Evolutionary conservation across 2,888 invertebrate genomes (phyloP).

Genomic region (Trichogramma dendrolimi): DNA sequence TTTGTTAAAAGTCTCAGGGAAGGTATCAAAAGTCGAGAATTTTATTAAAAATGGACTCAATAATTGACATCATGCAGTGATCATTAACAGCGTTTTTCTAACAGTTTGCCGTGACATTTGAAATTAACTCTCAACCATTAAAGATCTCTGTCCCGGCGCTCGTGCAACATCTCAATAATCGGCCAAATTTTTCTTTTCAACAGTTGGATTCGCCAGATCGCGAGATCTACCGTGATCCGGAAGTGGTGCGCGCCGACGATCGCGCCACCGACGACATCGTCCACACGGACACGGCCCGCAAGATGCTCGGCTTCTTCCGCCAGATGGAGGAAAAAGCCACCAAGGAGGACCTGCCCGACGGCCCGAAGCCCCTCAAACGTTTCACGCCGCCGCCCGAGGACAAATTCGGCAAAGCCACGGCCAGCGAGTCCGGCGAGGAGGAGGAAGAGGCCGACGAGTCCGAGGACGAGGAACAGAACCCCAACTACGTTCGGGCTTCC

Average conservation of each 20-base stretch:
- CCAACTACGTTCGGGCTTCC: conserved; percentile 53
- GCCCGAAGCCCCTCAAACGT: conserved; percentile 79
- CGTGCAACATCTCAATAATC: not conserved
- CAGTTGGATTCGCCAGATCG: conserved; percentile 67
- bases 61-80: no score
- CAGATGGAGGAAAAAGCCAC: conserved; percentile 74
- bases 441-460: conserved; percentile 59
- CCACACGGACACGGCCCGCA: conserved; percentile 66
- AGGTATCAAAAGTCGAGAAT: no score
- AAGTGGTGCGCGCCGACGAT: conserved; percentile 64
- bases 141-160: no score
- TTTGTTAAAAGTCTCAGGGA: no score
- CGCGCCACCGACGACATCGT: conserved; percentile 51
- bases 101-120: no score
- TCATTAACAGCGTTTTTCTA: no score
- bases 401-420: conserved; percentile 55
- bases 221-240: conserved; percentile 70
- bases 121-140: no score
- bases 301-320: conserved; percentile 84
- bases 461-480: conserved; percentile 51
- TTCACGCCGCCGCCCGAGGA: conserved; percentile 85
- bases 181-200: not conserved
- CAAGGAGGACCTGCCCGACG: conserved; percentile 56
- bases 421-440: conserved; percentile 52
- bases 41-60: no score